Percentiles rank a stretch among this genome's conserved stretches.
These are phyloP conservation scores for Ametastegia equiseti DNA, from an alignment of 2,888 invertebrate species.

Conservation along the genomic window DNA sequence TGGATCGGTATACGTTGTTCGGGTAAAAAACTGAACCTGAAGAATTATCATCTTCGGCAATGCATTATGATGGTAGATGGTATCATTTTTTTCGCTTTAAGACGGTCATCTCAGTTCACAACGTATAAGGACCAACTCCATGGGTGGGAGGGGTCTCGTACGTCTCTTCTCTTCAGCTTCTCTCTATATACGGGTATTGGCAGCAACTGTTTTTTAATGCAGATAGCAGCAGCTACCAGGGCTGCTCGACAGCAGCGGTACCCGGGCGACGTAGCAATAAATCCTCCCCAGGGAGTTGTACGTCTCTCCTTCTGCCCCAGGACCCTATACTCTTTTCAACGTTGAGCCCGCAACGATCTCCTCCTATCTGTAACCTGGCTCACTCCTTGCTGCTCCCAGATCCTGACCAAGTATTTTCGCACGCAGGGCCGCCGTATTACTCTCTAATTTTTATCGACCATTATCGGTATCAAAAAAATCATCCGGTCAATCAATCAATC, in stretches of 20 bases:
- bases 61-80: slow-evolving; percentile 8
- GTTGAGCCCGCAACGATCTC: slow-evolving; percentile 20
- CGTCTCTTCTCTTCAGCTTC: slow-evolving; percentile 52
- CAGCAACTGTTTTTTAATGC: slow-evolving; percentile 73
- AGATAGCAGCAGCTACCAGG: slow-evolving; percentile 63
- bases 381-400: not conserved
- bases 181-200: slow-evolving; percentile 63
- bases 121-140: slow-evolving; percentile 35
- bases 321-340: slow-evolving; percentile 53
- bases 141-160: slow-evolving; percentile 49
- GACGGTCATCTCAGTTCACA: slow-evolving; percentile 17
- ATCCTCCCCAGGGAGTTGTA: slow-evolving; percentile 70
- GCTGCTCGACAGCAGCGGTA: slow-evolving; percentile 60
- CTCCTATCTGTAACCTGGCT: not conserved
- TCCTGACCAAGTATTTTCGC: slow-evolving; percentile 41
- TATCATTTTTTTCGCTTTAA: slow-evolving; percentile 30
- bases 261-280: slow-evolving; percentile 69
- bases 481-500: not conserved
- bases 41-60: slow-evolving; percentile 11
- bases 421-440: slow-evolving; percentile 25
- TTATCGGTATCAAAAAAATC: not conserved
- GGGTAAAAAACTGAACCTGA: slow-evolving; percentile 4
- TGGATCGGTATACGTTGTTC: too few species aligned
- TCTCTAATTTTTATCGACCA: not conserved
- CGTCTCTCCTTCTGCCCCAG: slow-evolving; percentile 63